Base-by-base conservation (phyloP, 2,888 invertebrate species). In the Drosophila hamatofila region DNA sequence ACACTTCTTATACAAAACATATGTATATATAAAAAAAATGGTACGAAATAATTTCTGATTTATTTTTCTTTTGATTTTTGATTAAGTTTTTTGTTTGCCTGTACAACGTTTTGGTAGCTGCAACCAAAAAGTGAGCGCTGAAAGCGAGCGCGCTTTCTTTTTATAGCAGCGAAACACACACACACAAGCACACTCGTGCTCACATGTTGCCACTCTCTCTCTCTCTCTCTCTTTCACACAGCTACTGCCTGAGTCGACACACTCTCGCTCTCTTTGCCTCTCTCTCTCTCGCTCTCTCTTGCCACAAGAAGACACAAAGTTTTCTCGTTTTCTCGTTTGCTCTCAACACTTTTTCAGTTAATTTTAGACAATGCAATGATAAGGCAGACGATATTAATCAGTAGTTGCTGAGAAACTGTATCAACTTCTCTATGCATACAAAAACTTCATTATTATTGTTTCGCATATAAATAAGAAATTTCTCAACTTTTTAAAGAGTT, bases 61-160 rank as follows among this genome's bases (percentile, higher is more conserved):
- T 21, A 57, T 35, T 49, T 16, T 37, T 23, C 27, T 27, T 42
- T 21, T 21, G 57, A 3, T 12, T 54, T 25, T 23, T 62, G n/a
- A 55, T 69, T 52, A 4, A 54, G 62, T 44, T 72, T 46, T 68
- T 56, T 62, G 41, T 62, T 39, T 66, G 30, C 59, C 63, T 85
- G 80, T 86, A 64, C 75, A 79, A 91, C 89, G 85, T 89, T 49
- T 89, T 82, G 89, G 84, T 85, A 72, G 88, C 86, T 91, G 90
- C 80, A 88, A 92, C 89, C 84, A 92, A 92, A 92, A 91, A 92
- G 91, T 92, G 92, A 92, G 91, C 90, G 79, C 70, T 70, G 75
- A 81, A 81, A 74, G 78, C 82, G 80, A 81, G 71, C 75, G 77
- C 75, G 72, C 71, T 77, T 80, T 78, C 89, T 83, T 89, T 87